Base-by-base conservation (phyloP, 1,140 invertebrate genomes). In the Batillaria attramentaria region DNA sequence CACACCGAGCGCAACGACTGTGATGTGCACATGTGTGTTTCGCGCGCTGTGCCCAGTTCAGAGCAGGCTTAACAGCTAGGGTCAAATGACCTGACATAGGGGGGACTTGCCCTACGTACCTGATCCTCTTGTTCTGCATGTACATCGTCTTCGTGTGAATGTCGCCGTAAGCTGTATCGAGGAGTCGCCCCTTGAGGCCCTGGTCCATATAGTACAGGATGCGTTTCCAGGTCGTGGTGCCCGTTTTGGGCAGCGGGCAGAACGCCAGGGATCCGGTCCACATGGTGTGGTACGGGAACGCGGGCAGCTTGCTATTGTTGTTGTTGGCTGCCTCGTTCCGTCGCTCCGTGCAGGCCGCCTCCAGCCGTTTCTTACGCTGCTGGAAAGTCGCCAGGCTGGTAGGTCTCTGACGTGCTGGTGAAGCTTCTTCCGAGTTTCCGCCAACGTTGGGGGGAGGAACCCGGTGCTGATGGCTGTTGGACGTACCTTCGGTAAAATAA, bases 221-320 rank as follows among this genome's bases (percentile, higher is more conserved):
- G 8, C 57, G 57, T 24, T 62, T 62, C 57, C 57, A 62, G 57
- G 33, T 31, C 24, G 57, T 62, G 57, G n/a, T 62, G 57, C 57
- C 57, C 8, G 57, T 28, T 31, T 62, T 62, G 57, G 57, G 57
- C 57, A n/a, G n/a, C 0, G 57, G 57, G 24, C 57, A 62, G 57
- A 28, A 62, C n/a, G 57, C 57, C 13, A 62, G n/a, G 10, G 8
- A 28, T 24, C 57, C 57, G 24, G 57, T 24, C 0, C 10, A 28
- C 57, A 62, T 62, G 57, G 33, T 24, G 3, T 31, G n/a, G 57
- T 62, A 62, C 10, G n/a, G 57, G 57, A 62, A 62, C 10, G 57
- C n/a, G 1, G 57, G 57, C 57, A 18, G n/a, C 57, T 28, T 24
- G 8, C n/a, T 2, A 13, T 24, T 24, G 33, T 24, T 24, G 6